Base-by-base conservation (phyloP, 35 echinoderm and acorn worm genomes). In the Eucidaris tribuloides region DNA sequence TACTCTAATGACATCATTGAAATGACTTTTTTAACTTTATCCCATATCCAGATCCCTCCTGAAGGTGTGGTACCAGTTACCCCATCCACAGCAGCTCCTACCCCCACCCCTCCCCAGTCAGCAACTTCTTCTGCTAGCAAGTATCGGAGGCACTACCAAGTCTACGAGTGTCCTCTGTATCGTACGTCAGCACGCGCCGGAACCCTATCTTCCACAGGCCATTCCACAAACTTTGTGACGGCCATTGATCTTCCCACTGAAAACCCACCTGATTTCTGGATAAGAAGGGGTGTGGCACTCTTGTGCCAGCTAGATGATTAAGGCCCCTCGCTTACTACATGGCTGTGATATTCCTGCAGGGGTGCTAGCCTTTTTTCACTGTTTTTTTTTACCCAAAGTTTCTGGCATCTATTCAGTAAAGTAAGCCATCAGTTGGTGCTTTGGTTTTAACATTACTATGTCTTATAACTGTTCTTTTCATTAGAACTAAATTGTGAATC, bases 171-270 rank as follows among this genome's bases (percentile, higher is more conserved):
- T 61, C 94, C 94, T 30, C 89, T 97, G 18, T 97, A 97, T 62
- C 85, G 94, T 25, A 97, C 94, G 15, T 97, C 94, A 15, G 74
- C 89, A 25, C 79, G 94, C 23, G 88, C 94, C 7, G 94, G 94
- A 30, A 97, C 94, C 18, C 80, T 97, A 37, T 97, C 94, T 30
- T 97, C 94, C n/a, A 97, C 94, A 0, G 94, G 94, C 38, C 94
- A 83, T 39, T 97, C 94, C 28, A 97, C 94, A 24, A 97, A 97
- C 80, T 97, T 97, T 82, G 94, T 97, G 6, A 89, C 89, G 1
- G 82, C 94, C 1, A 79, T 97, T 0, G 61, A 86, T 61, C 89
- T 97, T 6, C 94, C 94, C 18, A 92, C 94, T 3, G 62, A 81
- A 23, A 71, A 85, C 3, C 46, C 80, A 22, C 74, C 94, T 29